Evolutionary conservation across 2,888 invertebrate genomes (phyloP).

Genomic region (Drosophila acutilabella): DNA sequence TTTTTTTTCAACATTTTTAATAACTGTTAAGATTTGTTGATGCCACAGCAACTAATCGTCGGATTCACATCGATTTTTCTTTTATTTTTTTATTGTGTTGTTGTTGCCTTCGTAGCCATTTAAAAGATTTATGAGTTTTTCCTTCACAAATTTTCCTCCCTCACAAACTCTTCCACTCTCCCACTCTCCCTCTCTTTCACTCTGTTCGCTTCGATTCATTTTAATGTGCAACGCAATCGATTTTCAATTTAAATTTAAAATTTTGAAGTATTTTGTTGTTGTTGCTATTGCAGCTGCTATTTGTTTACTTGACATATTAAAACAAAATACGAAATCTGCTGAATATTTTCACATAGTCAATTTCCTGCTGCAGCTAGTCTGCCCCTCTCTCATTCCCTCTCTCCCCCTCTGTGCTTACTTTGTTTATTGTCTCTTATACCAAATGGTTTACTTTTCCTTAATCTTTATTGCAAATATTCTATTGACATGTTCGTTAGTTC

Average conservation of each 20-base stretch:
- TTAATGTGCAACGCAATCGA: constrained; percentile 53
- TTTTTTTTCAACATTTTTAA: constrained; percentile 7
- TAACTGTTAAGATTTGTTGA: constrained; percentile 18
- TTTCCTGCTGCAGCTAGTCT: not conserved
- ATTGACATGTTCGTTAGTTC: not conserved
- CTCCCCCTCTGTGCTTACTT: constrained; percentile 1
- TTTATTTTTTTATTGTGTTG: too few relatives aligned
- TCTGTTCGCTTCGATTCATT: constrained; percentile 53
- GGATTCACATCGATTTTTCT: not conserved
- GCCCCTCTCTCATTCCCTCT: not conserved
- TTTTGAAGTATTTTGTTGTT: constrained; percentile 21
- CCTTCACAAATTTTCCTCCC: not conserved
- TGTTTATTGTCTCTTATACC: not conserved
- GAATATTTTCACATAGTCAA: constrained; percentile 27
- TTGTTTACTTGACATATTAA: constrained; percentile 44
- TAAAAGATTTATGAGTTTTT: constrained; percentile 38
- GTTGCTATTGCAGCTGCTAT: constrained; percentile 21
- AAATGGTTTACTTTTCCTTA: not conserved
- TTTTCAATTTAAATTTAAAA: constrained; percentile 52
- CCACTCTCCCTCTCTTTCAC: not conserved
- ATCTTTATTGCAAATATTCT: constrained; percentile 5
- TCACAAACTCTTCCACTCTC: not conserved
- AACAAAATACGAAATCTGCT: constrained; percentile 36
- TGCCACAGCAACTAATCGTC: constrained; percentile 21
- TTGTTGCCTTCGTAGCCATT: constrained; percentile 12